phyloP scores from a whole-genome alignment of 1,140 invertebrate genomes.

The Pteromalus puparum region DNA sequence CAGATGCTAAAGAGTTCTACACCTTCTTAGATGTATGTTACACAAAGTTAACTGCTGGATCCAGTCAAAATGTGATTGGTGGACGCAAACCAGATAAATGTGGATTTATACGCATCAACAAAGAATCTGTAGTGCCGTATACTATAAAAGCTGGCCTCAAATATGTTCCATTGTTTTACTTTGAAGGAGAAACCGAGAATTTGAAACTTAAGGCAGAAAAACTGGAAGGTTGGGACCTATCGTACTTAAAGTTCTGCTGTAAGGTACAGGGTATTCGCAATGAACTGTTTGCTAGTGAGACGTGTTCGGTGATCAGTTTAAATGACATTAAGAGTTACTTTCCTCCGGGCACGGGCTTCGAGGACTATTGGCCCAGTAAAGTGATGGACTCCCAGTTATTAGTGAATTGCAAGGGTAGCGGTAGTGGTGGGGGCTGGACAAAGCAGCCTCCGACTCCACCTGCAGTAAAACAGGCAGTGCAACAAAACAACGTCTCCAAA shows the following conservation, averaged over 20 bases:
- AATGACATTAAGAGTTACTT: conserved; percentile 94
- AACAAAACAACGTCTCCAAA: conserved; percentile 63
- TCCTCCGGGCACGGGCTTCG: conserved; percentile 90
- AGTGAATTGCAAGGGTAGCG: conserved; percentile 78
- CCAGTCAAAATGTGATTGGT: conserved; percentile 76
- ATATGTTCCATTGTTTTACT: conserved; percentile 95
- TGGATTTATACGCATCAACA: conserved; percentile 95
- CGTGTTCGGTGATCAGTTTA: conserved; percentile 91
- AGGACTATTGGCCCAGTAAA: conserved; percentile 94
- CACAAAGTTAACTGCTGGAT: conserved; percentile 82
- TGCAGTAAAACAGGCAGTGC: conserved; percentile 56
- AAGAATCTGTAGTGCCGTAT: conserved; percentile 95
- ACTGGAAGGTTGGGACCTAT: conserved; percentile 92
- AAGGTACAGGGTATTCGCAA: conserved; percentile 94
- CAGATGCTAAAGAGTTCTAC: conserved; percentile 93
- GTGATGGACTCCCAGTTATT: conserved; percentile 86
- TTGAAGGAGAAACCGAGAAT: conserved; percentile 94
- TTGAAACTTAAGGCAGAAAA: conserved; percentile 89
- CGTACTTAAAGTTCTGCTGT: conserved; percentile 95
- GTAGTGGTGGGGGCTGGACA: conserved; percentile 79
- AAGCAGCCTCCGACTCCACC: conserved; percentile 76
- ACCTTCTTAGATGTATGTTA: conserved; percentile 92
- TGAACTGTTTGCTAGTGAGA: conserved; percentile 92
- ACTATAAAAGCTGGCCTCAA: conserved; percentile 88
- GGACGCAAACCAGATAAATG: conserved; percentile 83